Conservation (phyloP, 2,797 vertebrate species). For the Diplodus puntazzo region DNA sequence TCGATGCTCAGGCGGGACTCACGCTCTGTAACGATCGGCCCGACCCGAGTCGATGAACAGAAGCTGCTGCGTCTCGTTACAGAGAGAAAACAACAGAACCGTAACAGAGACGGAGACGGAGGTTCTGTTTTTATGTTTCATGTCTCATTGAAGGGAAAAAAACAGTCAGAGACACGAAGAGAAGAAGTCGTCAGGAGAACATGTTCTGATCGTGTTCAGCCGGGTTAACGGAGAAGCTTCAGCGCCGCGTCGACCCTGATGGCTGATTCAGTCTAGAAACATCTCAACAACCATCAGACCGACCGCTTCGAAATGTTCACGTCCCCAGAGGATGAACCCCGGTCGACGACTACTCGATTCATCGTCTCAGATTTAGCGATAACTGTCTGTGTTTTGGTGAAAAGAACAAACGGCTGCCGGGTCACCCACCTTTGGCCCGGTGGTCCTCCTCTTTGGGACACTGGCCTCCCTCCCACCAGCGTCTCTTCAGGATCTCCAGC, state of each 20-base stretch:
- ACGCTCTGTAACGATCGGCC: conserved; percentile 5
- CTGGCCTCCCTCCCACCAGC: conserved; percentile 93
- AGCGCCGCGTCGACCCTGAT: too few species aligned
- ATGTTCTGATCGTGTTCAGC: background rate
- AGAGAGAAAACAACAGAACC: conserved; percentile 1
- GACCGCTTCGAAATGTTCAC: too few species aligned
- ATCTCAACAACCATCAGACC: too few species aligned
- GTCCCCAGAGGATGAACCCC: too few species aligned
- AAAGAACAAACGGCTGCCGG: fast-evolving
- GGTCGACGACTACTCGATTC: too few species aligned
- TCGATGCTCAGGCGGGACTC: conserved; percentile 36
- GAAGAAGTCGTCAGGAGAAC: background rate
- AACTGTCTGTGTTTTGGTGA: too few species aligned
- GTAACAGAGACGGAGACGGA: background rate
- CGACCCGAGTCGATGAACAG: conserved; percentile 20
- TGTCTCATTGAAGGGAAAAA: background rate
- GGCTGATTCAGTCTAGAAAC: too few species aligned
- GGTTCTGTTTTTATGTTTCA: background rate
- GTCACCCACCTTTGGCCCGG: conserved; percentile 88
- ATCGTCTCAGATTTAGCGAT: too few species aligned
- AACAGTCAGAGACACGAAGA: background rate
- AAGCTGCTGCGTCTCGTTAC: conserved; percentile 1
- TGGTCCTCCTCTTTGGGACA: conserved; percentile 93
- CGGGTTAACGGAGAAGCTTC: background rate
- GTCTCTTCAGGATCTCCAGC: conserved; percentile 92